Conservation (phyloP, 1,140 invertebrate species). For the Camponotus pennsylvanicus region DNA sequence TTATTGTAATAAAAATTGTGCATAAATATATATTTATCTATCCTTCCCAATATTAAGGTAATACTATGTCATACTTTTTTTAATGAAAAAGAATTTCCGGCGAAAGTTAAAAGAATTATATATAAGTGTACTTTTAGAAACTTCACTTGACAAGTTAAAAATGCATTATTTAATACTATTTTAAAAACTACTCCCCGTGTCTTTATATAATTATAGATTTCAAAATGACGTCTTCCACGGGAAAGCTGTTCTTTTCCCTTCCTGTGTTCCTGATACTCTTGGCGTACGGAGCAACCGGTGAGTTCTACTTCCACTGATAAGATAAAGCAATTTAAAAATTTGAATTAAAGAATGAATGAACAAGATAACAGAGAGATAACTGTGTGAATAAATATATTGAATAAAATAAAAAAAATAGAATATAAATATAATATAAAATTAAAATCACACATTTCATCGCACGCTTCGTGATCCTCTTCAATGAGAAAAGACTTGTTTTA, state of each 20-base stretch:
- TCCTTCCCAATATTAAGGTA: background rate
- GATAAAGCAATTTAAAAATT: slow-evolving; percentile 13
- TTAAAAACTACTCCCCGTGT: background rate
- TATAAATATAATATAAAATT: too few species aligned
- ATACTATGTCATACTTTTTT: background rate
- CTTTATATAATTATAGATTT: slow-evolving; percentile 48
- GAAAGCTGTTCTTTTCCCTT: slow-evolving; percentile 65
- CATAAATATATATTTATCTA: background rate
- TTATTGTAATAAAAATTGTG: slow-evolving; percentile 5
- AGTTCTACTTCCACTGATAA: slow-evolving; percentile 46
- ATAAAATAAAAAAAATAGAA: too few species aligned
- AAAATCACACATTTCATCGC: too few species aligned
- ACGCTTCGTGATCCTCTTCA: too few species aligned
- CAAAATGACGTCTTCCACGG: slow-evolving; percentile 42
- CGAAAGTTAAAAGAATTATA: background rate
- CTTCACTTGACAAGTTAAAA: too few species aligned
- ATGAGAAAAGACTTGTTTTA: too few species aligned
- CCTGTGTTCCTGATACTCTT: slow-evolving; percentile 53
- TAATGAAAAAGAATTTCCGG: too few species aligned
- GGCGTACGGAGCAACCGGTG: slow-evolving; percentile 63
- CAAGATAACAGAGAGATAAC: too few species aligned
- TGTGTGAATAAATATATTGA: too few species aligned
- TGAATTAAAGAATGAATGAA: too few species aligned
- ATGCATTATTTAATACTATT: background rate
- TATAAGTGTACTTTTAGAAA: background rate